phyloP scores from a whole-genome alignment of 2,888 invertebrate genomes.

The Oeneis ivallda region DNA sequence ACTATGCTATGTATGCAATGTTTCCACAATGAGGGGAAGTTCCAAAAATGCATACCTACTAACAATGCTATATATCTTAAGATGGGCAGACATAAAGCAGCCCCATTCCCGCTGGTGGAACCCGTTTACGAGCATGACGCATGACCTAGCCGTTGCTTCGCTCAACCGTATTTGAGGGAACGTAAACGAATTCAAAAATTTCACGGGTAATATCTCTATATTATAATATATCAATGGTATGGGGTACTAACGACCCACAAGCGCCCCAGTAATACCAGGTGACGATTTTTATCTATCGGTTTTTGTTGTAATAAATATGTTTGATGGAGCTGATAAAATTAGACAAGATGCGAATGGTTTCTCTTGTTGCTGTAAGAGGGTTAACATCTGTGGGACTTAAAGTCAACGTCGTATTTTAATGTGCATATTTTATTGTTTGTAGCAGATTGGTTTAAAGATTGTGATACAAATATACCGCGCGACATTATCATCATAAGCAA shows the following conservation, averaged over 20 bases:
- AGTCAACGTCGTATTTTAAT: not conserved
- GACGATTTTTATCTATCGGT: slow-evolving; percentile 43
- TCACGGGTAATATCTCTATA: too few species aligned
- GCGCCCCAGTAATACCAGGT: slow-evolving; percentile 40
- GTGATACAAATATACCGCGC: not conserved
- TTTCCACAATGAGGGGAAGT: too few species aligned
- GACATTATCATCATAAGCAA: too few species aligned
- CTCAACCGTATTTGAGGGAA: too few species aligned
- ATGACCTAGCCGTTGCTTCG: too few species aligned
- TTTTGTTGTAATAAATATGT: slow-evolving; percentile 43
- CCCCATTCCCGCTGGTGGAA: too few species aligned
- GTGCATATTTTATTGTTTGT: slow-evolving; percentile 9
- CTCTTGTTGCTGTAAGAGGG: slow-evolving; percentile 24
- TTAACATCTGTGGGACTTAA: slow-evolving; percentile 36
- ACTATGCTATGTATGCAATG: too few species aligned
- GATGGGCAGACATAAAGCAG: too few species aligned
- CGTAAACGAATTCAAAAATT: too few species aligned
- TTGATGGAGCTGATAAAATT: slow-evolving; percentile 42
- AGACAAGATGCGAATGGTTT: slow-evolving; percentile 32
- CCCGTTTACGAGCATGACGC: too few species aligned
- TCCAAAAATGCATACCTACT: too few species aligned
- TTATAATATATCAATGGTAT: not conserved
- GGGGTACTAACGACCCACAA: slow-evolving; percentile 51
- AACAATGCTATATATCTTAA: too few species aligned
- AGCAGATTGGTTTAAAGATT: not conserved